Evolutionary conservation across 2,113 vertebrate genomes (phyloP).

Genomic region (Ramphastos sulfuratus): DNA sequence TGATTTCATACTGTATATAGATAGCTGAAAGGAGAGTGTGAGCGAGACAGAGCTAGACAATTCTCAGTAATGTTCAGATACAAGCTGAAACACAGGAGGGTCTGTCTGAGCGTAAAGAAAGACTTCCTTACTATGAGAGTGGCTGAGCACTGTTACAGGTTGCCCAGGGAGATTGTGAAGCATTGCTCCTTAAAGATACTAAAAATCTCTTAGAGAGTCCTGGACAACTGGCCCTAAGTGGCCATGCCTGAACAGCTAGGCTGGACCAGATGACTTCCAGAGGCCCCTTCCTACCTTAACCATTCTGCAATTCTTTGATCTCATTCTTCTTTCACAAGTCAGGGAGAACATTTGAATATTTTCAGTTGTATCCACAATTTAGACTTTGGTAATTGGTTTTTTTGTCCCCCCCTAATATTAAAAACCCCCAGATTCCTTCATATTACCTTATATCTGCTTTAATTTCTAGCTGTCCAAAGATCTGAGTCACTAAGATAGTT

Average conservation of each 20-base stretch:
- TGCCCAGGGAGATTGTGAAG: neutral
- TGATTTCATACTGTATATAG: neutral
- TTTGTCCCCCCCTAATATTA: too few species aligned
- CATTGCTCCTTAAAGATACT: neutral
- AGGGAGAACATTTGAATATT: neutral
- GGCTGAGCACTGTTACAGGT: neutral
- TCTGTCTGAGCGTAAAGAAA: neutral
- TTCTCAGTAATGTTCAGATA: neutral
- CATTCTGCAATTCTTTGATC: neutral
- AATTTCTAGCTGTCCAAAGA: neutral
- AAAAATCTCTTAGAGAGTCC: fast-evolving
- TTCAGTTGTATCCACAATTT: neutral
- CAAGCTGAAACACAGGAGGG: neutral
- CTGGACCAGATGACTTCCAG: neutral
- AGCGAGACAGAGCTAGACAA: neutral
- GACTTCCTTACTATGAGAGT: neutral
- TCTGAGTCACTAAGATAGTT: neutral
- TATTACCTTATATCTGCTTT: neutral
- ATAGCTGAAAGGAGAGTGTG: neutral
- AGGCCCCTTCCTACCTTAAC: neutral
- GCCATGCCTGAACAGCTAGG: neutral
- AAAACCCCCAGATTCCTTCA: neutral
- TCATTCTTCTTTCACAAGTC: neutral
- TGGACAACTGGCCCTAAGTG: neutral
- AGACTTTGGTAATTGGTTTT: neutral